Evolutionary conservation across 1,140 invertebrate genomes (phyloP).

Genomic region (Wasmannia auropunctata): DNA sequence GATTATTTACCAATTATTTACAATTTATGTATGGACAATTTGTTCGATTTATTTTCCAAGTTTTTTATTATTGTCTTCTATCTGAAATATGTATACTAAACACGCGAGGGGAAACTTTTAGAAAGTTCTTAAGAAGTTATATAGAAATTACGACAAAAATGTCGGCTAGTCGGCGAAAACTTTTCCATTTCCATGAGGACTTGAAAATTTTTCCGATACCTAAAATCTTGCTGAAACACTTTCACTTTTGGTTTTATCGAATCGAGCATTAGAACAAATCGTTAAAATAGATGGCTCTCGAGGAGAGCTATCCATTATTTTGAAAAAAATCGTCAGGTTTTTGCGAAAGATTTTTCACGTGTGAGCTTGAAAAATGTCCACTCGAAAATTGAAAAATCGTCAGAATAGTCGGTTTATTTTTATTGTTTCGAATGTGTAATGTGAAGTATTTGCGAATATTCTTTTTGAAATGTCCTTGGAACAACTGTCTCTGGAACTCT

Average conservation of each 20-base stretch:
- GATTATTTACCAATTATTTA: neutral
- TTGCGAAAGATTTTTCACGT: neutral
- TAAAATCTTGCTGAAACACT: neutral
- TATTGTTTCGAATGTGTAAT: neutral
- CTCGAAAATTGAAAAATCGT: neutral
- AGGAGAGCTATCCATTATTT: no score
- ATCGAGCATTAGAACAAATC: neutral
- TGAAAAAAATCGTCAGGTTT: neutral
- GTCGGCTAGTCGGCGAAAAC: neutral
- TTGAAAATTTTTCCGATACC: neutral
- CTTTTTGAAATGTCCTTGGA: neutral
- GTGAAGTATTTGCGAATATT: neutral
- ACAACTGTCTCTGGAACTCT: neutral
- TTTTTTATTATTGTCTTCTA: neutral
- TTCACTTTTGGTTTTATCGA: neutral
- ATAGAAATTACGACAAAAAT: neutral
- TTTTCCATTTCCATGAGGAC: neutral
- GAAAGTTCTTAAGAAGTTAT: neutral
- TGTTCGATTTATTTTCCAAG: constrained; percentile 3
- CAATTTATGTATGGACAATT: no score
- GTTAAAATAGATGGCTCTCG: no score
- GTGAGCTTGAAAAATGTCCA: neutral
- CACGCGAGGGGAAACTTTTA: neutral
- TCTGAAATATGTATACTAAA: neutral
- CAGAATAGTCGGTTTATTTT: neutral